A percentile compares a stretch with the other conserved stretches of the same genome.
Conservation (phyloP, 2,113 vertebrate species). For the Leptobrachium leishanense region DNA sequence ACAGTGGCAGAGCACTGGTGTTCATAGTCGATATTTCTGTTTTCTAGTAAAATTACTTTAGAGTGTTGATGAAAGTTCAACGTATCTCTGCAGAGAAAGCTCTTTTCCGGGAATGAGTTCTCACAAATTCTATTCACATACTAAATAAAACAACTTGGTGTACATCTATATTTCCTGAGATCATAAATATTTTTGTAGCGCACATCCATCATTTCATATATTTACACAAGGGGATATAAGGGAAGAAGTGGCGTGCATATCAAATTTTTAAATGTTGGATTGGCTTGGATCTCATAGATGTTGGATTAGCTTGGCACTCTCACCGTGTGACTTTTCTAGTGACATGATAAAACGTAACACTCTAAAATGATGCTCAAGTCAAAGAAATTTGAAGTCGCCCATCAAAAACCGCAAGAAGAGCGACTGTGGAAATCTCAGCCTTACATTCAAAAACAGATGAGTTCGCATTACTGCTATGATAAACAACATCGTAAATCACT, state of each 20-base stretch:
- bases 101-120: conserved; percentile 29
- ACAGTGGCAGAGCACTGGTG: conserved; percentile 28
- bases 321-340: too few relatives aligned
- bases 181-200: conserved; percentile 19
- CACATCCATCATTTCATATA: conserved; percentile 12
- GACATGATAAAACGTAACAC: neutral
- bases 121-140: conserved; percentile 31
- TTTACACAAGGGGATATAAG: neutral
- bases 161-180: conserved; percentile 18
- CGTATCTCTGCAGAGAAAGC: conserved; percentile 31
- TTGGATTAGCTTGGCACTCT: too few relatives aligned
- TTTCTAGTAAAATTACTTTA: conserved; percentile 38
- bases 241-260: neutral
- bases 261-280: neutral
- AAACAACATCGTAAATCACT: neutral
- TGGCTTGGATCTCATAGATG: neutral
- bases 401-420: neutral
- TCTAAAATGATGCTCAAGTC: too few relatives aligned
- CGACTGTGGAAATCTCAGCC: too few relatives aligned
- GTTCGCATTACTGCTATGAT: neutral
- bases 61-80: conserved; percentile 37
- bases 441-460: too few relatives aligned
- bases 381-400: neutral
- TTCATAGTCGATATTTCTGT: conserved; percentile 44
- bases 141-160: conserved; percentile 18